Conservation (phyloP, 2,888 invertebrate species). For the Geotrupes spiniger region DNA sequence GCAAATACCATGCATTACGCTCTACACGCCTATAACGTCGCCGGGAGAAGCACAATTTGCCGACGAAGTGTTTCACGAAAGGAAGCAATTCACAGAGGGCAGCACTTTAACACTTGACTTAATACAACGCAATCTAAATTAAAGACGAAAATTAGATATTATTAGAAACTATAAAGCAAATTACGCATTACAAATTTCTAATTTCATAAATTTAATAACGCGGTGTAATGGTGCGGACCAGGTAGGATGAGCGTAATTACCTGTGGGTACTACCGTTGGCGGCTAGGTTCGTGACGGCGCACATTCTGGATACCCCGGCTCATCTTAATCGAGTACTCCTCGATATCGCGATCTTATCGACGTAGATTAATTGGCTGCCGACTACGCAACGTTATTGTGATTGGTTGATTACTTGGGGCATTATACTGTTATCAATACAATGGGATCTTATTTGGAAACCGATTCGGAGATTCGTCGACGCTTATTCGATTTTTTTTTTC, state of each 20-base stretch:
- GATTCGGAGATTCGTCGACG: conserved; percentile 11
- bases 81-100: conserved; percentile 1
- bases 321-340: conserved; percentile 47
- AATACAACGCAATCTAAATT: conserved; percentile 11
- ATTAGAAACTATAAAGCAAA: conserved; percentile 20
- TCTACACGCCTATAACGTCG: no score
- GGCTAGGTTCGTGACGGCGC: conserved; percentile 44
- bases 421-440: conserved; percentile 41
- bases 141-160: conserved; percentile 17
- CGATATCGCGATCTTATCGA: conserved; percentile 38
- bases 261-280: conserved; percentile 44
- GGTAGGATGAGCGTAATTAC: conserved; percentile 23
- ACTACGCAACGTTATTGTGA: conserved; percentile 45
- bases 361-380: conserved; percentile 47
- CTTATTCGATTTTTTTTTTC: conserved; percentile 7
- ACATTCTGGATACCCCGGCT: conserved; percentile 37
- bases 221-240: conserved; percentile 13
- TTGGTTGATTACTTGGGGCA: conserved; percentile 42
- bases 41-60: not conserved
- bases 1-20: no score
- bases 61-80: not conserved
- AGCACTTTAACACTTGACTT: not conserved
- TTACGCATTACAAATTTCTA: conserved; percentile 15
- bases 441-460: conserved; percentile 39
- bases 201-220: conserved; percentile 23